These are phyloP conservation scores for Isaurus tuberculatus DNA, from an alignment of 92 coral and sea anemone genomes.

Conservation along the genomic window DNA sequence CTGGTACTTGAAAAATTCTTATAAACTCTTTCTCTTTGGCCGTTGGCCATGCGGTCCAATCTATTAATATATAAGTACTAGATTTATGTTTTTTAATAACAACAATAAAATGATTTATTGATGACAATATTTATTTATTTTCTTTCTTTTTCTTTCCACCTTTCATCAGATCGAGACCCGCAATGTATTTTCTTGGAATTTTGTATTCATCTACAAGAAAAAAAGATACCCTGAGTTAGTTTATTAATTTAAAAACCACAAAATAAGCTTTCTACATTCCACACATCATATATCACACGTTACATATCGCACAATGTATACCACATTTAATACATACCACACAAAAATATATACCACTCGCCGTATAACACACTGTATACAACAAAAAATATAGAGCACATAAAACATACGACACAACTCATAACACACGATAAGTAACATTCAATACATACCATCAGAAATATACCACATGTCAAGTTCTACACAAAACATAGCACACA, in stretches of 20 bases:
- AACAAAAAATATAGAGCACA: neutral
- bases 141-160: constrained; percentile 83
- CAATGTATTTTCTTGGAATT: constrained; percentile 85
- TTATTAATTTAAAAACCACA: neutral
- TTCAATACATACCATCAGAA: no score
- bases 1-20: no score
- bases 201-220: constrained; percentile 82
- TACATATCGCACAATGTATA: neutral
- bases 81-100: neutral
- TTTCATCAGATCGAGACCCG: constrained; percentile 86
- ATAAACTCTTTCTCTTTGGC: no score
- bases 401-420: neutral
- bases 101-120: neutral
- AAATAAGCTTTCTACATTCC: neutral
- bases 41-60: no score
- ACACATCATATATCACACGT: neutral
- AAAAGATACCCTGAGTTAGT: neutral
- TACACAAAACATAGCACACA: no score
- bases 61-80: neutral
- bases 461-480: no score
- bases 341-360: neutral
- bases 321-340: neutral
- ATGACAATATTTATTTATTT: constrained; percentile 12
- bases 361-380: neutral
- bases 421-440: no score